Evolutionary conservation across 1,140 invertebrate genomes (phyloP).

Genomic region (Brachionus koreanus): DNA sequence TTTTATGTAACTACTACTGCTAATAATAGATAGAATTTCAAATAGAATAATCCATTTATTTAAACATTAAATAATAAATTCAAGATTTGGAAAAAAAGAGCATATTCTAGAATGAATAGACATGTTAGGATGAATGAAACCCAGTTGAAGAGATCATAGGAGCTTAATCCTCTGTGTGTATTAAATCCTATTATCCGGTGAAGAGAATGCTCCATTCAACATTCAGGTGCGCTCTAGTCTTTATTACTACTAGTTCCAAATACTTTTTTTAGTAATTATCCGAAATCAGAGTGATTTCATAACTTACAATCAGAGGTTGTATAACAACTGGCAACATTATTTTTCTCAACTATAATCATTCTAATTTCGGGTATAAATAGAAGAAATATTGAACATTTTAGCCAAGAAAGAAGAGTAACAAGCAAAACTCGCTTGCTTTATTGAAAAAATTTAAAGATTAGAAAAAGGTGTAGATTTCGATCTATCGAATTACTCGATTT

Average conservation of each 20-base stretch:
- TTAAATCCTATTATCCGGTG: not conserved
- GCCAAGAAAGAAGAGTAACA: not conserved
- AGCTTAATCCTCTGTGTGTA: not conserved
- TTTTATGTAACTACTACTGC: not conserved
- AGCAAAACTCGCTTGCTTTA: not conserved
- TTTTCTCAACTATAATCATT: not conserved
- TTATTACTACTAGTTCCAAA: too few relatives aligned
- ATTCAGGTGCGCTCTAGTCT: not conserved
- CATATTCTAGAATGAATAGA: too few relatives aligned
- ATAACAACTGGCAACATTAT: not conserved
- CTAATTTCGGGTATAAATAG: not conserved
- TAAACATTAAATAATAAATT: too few relatives aligned
- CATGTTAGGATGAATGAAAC: not conserved
- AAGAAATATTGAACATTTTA: not conserved
- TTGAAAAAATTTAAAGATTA: not conserved
- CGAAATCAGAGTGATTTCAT: not conserved
- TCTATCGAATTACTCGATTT: not conserved
- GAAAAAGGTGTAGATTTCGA: slow-evolving; percentile 6
- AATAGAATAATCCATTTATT: not conserved
- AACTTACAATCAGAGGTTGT: not conserved
- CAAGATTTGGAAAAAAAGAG: too few relatives aligned
- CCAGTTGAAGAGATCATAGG: not conserved
- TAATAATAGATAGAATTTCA: not conserved
- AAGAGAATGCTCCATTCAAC: not conserved
- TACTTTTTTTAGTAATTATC: not conserved